These are phyloP conservation scores for Apamea crenata DNA, from an alignment of 2,888 invertebrate genomes.

Conservation along the genomic window DNA sequence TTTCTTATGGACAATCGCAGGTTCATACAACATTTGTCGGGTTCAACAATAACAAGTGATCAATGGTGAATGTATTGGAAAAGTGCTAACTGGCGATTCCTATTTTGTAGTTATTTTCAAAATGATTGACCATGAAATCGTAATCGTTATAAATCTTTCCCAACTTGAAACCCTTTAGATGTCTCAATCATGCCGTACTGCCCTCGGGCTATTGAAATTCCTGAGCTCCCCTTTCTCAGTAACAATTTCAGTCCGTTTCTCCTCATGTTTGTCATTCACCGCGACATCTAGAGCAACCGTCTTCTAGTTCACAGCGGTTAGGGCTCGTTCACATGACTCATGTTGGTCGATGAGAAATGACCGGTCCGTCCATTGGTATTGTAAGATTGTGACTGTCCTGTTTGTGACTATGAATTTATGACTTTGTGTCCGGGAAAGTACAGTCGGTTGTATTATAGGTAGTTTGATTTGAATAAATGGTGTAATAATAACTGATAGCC, in stretches of 20 bases:
- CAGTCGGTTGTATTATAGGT: not conserved
- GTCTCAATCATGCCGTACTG: not conserved
- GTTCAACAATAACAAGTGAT: not conserved
- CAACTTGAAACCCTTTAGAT: not conserved
- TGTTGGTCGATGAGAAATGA: conserved; percentile 22
- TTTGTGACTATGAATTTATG: conserved; percentile 27
- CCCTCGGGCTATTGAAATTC: conserved; percentile 32
- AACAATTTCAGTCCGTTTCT: conserved; percentile 33
- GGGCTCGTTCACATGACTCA: conserved; percentile 45
- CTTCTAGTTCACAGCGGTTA: conserved; percentile 44
- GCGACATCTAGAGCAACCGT: conserved; percentile 45
- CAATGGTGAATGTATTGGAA: not conserved
- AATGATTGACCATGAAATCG: not conserved
- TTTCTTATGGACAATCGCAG: no score
- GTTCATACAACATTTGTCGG: no score
- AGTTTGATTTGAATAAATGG: not conserved
- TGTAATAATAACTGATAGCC: not conserved
- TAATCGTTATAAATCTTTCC: not conserved
- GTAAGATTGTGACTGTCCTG: not conserved
- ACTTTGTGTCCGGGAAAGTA: not conserved
- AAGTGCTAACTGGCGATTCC: not conserved
- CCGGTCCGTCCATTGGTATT: conserved; percentile 1
- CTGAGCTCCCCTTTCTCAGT: conserved; percentile 26
- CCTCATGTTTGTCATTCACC: conserved; percentile 46
- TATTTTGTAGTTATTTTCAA: not conserved